Percentiles rank a stretch among this genome's conserved stretches.
These are phyloP conservation scores for Stichopus horrens DNA, from an alignment of 53 echinoderm and acorn worm species.

Conservation along the genomic window DNA sequence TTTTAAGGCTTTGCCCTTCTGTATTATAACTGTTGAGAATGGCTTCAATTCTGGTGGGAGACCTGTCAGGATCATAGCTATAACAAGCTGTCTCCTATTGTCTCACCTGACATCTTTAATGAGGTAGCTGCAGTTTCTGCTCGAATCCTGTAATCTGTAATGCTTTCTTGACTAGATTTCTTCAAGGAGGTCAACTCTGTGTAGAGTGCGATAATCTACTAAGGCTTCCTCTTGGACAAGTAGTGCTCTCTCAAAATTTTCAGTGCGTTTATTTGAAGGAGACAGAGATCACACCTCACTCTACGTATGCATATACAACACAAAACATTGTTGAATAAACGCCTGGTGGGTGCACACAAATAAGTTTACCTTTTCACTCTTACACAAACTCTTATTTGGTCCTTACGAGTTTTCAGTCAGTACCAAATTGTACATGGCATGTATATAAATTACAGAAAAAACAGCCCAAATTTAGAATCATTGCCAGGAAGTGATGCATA, in stretches of 20 bases:
- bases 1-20: conserved; percentile 31
- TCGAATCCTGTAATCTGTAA: conserved; percentile 49
- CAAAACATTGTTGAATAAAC: neutral
- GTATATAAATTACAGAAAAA: neutral
- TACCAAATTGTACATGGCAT: no score
- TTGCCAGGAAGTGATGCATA: no score
- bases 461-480: neutral
- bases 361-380: no score
- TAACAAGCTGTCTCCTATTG: conserved; percentile 35
- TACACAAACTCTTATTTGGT: no score
- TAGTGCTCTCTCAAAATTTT: conserved; percentile 48
- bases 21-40: conserved; percentile 43
- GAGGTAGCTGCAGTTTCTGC: conserved; percentile 41
- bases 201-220: conserved; percentile 44
- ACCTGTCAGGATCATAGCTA: conserved; percentile 55
- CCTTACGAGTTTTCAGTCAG: no score
- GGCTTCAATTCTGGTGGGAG: conserved; percentile 42
- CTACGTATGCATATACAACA: no score
- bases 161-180: neutral
- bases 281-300: no score
- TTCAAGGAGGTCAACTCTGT: conserved; percentile 52
- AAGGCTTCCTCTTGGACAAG: conserved; percentile 25
- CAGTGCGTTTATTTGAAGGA: neutral
- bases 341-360: neutral
- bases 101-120: conserved; percentile 46